phyloP scores from a whole-genome alignment of 1,140 invertebrate species.

The Druon quercuslanigerum region DNA sequence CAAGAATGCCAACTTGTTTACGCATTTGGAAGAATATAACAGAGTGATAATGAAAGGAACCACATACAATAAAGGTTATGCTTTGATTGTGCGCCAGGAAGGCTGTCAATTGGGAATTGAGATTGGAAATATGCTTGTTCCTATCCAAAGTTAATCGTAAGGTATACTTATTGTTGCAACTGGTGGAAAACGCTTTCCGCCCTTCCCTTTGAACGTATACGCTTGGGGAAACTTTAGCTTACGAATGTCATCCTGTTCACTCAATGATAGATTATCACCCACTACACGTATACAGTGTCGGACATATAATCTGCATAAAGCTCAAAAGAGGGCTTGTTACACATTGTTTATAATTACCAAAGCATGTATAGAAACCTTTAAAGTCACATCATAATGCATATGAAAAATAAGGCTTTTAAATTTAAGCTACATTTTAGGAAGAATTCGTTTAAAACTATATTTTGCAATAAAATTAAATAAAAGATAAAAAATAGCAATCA shows the following conservation, averaged over 20 bases:
- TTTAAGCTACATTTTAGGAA: background rate
- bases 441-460: background rate
- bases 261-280: slow-evolving; percentile 36
- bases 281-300: slow-evolving; percentile 16
- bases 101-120: slow-evolving; percentile 45
- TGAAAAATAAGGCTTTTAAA: background rate
- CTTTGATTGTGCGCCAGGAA: slow-evolving; percentile 35
- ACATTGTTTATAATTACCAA: slow-evolving; percentile 34
- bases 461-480: background rate
- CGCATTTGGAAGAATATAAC: slow-evolving; percentile 41
- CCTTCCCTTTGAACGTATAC: slow-evolving; percentile 39
- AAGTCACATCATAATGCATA: background rate
- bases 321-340: background rate
- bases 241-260: background rate
- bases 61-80: slow-evolving; percentile 42
- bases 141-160: background rate
- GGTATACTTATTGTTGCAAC: slow-evolving; percentile 41
- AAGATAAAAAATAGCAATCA: background rate
- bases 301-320: slow-evolving; percentile 1
- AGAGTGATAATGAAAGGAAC: slow-evolving; percentile 45
- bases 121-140: slow-evolving; percentile 44
- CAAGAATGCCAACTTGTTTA: background rate
- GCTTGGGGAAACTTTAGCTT: background rate
- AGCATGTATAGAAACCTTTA: background rate
- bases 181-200: slow-evolving; percentile 40